Conservation (phyloP, 2,797 vertebrate species). For the Anas georgica region DNA sequence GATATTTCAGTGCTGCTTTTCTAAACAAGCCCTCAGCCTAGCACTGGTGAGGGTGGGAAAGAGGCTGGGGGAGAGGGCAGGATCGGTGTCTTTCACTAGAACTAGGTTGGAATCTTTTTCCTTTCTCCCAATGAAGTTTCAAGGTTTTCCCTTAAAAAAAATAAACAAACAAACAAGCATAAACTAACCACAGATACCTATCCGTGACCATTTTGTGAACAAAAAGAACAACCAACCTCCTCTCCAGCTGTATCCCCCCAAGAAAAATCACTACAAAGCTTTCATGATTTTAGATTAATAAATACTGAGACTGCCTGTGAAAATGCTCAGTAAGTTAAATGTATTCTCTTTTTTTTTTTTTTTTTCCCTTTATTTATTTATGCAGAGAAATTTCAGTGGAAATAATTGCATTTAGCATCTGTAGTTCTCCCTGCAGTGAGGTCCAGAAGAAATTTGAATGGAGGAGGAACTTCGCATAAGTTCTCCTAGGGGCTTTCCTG, state of each 20-base stretch:
- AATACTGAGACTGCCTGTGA: neutral
- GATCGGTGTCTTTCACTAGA: neutral
- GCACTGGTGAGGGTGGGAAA: neutral
- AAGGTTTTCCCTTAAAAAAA: neutral
- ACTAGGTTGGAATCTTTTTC: neutral
- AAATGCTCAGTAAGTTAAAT: neutral
- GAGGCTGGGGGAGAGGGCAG: neutral
- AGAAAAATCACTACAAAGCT: neutral
- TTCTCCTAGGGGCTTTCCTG: neutral
- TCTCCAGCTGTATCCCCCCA: rapidly evolving
- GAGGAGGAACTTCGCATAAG: neutral
- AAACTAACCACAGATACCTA: neutral
- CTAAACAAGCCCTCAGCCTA: neutral
- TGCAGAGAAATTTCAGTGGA: neutral
- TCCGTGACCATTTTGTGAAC: neutral
- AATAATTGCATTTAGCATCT: neutral
- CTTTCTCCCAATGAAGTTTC: neutral
- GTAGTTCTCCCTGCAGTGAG: neutral
- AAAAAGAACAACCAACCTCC: neutral
- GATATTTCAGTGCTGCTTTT: neutral
- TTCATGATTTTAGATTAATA: neutral
- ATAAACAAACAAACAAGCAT: no score
- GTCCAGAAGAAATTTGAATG: neutral
- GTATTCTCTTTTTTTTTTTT: no score
- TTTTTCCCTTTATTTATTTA: neutral